phyloP scores from a whole-genome alignment of 1,140 invertebrate genomes.

The Subanguina moxae region DNA sequence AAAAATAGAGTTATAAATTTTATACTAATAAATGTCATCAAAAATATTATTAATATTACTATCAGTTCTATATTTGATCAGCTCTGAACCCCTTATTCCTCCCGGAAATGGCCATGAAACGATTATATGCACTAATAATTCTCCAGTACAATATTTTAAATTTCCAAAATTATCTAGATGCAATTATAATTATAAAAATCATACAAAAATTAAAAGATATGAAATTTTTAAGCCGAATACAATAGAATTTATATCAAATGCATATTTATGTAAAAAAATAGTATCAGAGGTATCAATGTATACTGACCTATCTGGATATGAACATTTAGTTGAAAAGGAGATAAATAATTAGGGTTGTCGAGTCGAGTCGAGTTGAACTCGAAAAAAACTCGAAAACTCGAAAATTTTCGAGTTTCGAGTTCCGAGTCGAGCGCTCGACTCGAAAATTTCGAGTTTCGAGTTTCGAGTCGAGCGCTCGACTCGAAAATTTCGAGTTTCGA shows the following conservation, averaged over 20 bases:
- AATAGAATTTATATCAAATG: constrained; percentile 24
- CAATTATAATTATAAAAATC: constrained; percentile 33
- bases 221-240: constrained; percentile 34
- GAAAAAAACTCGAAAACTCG: too few relatives aligned
- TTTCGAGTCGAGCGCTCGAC: too few relatives aligned
- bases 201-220: constrained; percentile 31
- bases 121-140: constrained; percentile 35
- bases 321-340: constrained; percentile 36
- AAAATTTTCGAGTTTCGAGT: too few relatives aligned
- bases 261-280: constrained; percentile 34
- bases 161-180: constrained; percentile 28
- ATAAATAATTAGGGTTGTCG: constrained; percentile 28
- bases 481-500: too few relatives aligned
- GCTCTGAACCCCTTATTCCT: constrained; percentile 20
- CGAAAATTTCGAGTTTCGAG: too few relatives aligned
- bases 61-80: constrained; percentile 15
- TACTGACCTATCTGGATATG: constrained; percentile 35
- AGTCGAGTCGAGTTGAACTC: too few relatives aligned
- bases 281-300: constrained; percentile 35
- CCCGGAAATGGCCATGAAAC: neutral
- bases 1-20: too few relatives aligned
- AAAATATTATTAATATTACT: constrained; percentile 10
- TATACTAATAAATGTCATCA: constrained; percentile 30
- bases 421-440: too few relatives aligned
- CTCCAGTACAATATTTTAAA: constrained; percentile 33